Evolutionary conservation across 2,113 vertebrate species (phyloP), one percentile per base, ranked within the genome.

Genomic region (Sylvia atricapilla): DNA sequence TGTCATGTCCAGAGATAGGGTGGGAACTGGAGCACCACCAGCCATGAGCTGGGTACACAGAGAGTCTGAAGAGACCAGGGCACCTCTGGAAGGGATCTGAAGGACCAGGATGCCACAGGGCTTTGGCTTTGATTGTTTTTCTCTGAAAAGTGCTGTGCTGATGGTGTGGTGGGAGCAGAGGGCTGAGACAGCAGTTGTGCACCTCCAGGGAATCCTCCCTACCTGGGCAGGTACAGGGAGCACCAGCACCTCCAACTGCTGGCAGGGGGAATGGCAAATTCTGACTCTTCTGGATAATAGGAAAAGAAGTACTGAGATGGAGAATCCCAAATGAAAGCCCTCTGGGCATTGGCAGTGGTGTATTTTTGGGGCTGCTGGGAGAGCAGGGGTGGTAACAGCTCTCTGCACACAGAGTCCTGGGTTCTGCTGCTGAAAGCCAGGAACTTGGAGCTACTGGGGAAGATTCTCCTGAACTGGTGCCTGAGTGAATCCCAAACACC

Each of bases 341-440:
- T 60, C 37, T 70, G 64, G 50, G 18, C 16, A 13, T 58, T 67
- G 66, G 24, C n/a, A 28, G 17, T 43, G 37, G 25, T 50, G n/a
- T 1, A 30, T 58, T 53, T 12, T 5, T 1, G 4, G 10, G 8
- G 1, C 5, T 6, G 15, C 18, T 15, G 69, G 4, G 23, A 52
- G 35, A 47, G 39, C 16, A 47, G 53, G 47, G 7, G 25, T 47
- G 20, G 20, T 49, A 31, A 46, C 3, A n/a, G 7, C 6, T 3
- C 11, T 10, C 27, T 53, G 37, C 11, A 33, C 31, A 62, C 35
- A 44, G 35, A 62, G 20, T 37, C 62, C 50, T 52, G 50, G 8
- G 25, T 12, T 60, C 66, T 83, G 62, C 55, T 75, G 53, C 70
- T 22, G 8, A 20, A 72, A 70, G 10, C 5, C 41, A 56, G 35